Conservation (phyloP, 1,140 invertebrate genomes). For the Bombyx mori region DNA sequence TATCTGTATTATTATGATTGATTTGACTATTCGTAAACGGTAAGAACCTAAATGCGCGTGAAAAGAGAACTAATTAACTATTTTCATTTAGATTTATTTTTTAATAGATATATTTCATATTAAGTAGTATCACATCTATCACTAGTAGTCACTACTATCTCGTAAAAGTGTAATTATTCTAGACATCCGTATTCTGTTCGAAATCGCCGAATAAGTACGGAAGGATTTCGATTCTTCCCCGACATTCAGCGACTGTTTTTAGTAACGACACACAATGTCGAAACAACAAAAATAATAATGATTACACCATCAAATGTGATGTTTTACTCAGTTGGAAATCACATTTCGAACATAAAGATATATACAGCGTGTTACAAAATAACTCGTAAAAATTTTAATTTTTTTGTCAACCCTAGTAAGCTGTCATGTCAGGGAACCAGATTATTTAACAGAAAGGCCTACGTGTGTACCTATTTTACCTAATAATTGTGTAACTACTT, state of each 20-base stretch:
- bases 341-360: background rate
- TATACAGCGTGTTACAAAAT: too few relatives aligned
- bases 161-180: slow-evolving; percentile 19
- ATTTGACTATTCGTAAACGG: slow-evolving; percentile 34
- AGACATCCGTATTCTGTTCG: slow-evolving; percentile 3
- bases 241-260: too few relatives aligned
- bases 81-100: slow-evolving; percentile 32
- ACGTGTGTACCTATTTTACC: too few relatives aligned
- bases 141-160: slow-evolving; percentile 39
- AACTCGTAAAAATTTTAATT: too few relatives aligned
- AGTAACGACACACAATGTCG: too few relatives aligned
- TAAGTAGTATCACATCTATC: slow-evolving; percentile 58
- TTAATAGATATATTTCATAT: slow-evolving; percentile 30
- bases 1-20: slow-evolving; percentile 33
- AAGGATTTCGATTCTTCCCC: too few relatives aligned
- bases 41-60: slow-evolving; percentile 49
- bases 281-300: too few relatives aligned
- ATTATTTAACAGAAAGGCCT: too few relatives aligned
- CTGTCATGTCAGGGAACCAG: too few relatives aligned
- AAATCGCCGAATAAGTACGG: too few relatives aligned
- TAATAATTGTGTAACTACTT: too few relatives aligned
- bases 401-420: too few relatives aligned
- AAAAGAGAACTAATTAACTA: slow-evolving; percentile 35
- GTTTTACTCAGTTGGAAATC: slow-evolving; percentile 6
- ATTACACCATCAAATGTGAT: slow-evolving; percentile 8